Evolutionary conservation across 2,797 vertebrate genomes (phyloP).

Genomic region (Phrynocephalus forsythii): DNA sequence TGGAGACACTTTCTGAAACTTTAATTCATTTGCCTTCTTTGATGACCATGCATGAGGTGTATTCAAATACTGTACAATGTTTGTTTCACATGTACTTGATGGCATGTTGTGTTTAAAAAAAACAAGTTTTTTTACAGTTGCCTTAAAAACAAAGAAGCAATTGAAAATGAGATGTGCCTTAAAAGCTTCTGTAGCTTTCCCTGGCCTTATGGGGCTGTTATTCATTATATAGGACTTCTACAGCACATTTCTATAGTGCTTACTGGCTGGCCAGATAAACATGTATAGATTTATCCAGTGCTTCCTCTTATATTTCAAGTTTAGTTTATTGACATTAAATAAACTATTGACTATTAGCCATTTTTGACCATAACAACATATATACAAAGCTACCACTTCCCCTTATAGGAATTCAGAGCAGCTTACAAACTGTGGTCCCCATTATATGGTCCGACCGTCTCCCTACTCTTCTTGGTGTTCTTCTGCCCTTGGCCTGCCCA

Average conservation of each 20-base stretch:
- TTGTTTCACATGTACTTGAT: constrained; percentile 4
- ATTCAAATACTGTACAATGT: not conserved
- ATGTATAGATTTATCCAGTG: not conserved
- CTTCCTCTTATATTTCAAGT: not conserved
- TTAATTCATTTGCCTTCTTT: not conserved
- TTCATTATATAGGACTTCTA: not conserved
- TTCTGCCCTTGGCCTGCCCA: not conserved
- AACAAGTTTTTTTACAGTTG: not conserved
- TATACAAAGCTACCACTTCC: no score
- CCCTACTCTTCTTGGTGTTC: not conserved
- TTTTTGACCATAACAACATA: no score
- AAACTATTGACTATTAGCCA: no score
- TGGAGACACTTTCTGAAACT: not conserved
- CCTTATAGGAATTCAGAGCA: not conserved
- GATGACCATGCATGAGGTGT: not conserved
- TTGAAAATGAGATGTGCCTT: constrained; percentile 8
- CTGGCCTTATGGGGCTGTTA: not conserved
- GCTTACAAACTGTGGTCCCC: not conserved
- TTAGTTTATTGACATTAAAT: no score
- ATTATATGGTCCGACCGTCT: not conserved
- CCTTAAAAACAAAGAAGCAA: not conserved
- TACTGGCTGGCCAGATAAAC: not conserved
- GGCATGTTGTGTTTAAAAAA: constrained; percentile 30
- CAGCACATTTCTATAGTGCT: not conserved
- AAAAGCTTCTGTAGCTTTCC: constrained; percentile 19